A percentile compares a stretch with the other conserved stretches of the same genome.
These are phyloP conservation scores for Carterocephalus palaemon DNA, from an alignment of 2,888 invertebrate genomes.

Conservation along the genomic window DNA sequence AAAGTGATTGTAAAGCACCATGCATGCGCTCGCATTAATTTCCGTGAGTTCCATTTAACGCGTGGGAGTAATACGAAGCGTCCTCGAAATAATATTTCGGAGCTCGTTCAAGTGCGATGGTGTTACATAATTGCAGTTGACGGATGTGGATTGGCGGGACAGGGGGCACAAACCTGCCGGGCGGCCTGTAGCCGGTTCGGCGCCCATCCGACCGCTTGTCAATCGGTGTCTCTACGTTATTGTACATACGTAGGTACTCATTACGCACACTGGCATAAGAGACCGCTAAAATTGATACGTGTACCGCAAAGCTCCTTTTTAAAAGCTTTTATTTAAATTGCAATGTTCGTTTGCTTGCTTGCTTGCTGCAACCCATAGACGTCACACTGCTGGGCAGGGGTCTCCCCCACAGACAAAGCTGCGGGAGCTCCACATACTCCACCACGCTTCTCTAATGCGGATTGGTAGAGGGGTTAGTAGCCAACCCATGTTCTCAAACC, in stretches of 20 bases:
- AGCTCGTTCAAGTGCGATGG: constrained; percentile 28
- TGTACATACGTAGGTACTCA: too few species aligned
- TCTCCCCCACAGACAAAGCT: too few species aligned
- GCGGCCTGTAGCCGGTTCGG: constrained; percentile 51
- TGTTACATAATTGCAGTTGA: constrained; percentile 61
- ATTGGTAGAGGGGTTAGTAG: too few species aligned
- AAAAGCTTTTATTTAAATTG: too few species aligned
- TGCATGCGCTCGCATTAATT: constrained; percentile 4
- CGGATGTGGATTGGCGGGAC: constrained; percentile 47
- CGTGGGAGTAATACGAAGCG: background rate
- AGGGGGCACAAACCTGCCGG: constrained; percentile 49
- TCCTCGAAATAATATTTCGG: constrained; percentile 3
- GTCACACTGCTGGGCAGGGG: too few species aligned
- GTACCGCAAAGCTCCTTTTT: constrained; percentile 2
- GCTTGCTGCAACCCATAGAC: too few species aligned
- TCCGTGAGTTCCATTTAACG: background rate
- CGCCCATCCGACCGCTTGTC: constrained; percentile 55
- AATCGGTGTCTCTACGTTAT: constrained; percentile 26
- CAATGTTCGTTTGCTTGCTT: too few species aligned
- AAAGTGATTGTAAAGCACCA: too few species aligned
- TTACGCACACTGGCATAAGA: too few species aligned
- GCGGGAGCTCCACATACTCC: too few species aligned
- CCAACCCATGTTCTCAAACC: too few species aligned
- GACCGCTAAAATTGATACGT: constrained; percentile 19
- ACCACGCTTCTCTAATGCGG: too few species aligned